Evolutionary conservation across 1,140 invertebrate species (phyloP).

Genomic region (Mylabris phalerata): DNA sequence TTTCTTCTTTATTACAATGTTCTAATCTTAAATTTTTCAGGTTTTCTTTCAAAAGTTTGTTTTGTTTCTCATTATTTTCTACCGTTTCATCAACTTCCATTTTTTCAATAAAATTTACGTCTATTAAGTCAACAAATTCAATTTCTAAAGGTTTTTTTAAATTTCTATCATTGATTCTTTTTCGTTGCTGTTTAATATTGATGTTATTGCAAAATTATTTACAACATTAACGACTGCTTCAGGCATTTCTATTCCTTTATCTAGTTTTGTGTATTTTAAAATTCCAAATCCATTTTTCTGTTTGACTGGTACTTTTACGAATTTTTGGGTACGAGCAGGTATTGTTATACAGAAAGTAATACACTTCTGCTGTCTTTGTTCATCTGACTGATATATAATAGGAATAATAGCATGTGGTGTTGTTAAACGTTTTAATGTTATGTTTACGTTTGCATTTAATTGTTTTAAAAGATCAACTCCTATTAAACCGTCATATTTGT

Average conservation of each 20-base stretch:
- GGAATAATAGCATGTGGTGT: background rate
- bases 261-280: conserved; percentile 9
- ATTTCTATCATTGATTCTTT: conserved; percentile 6
- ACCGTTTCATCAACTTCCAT: conserved; percentile 1
- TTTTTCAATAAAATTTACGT: conserved; percentile 12
- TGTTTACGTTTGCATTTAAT: conserved; percentile 3
- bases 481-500: conserved; percentile 6
- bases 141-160: conserved; percentile 1
- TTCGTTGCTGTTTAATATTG: conserved; percentile 17
- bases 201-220: conserved; percentile 2
- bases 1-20: conserved; percentile 22
- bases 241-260: conserved; percentile 7
- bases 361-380: background rate
- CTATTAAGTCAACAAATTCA: conserved; percentile 7
- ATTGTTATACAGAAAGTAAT: background rate
- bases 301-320: conserved; percentile 17
- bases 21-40: conserved; percentile 9
- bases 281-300: conserved; percentile 8
- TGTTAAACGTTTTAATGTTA: background rate
- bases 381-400: conserved; percentile 4
- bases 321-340: conserved; percentile 1
- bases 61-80: background rate
- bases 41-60: conserved; percentile 8
- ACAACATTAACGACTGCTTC: conserved; percentile 15
- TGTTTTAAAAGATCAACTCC: conserved; percentile 5